These are phyloP conservation scores for Corvus moneduloides DNA, from an alignment of 2,113 vertebrate genomes.

Conservation along the genomic window DNA sequence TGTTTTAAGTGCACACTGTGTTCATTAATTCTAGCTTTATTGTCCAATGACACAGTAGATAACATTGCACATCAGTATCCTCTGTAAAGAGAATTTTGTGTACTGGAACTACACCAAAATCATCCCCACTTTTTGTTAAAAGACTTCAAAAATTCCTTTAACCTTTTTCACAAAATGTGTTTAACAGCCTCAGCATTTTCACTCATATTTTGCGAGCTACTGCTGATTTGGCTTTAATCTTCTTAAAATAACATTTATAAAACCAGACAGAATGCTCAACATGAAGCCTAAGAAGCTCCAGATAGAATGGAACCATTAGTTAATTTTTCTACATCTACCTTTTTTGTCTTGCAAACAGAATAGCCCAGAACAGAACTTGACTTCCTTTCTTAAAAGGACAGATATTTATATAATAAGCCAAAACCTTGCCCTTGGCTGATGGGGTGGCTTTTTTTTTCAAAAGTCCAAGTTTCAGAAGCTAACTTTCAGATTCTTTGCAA, in stretches of 20 bases:
- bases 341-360: background rate
- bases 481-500: background rate
- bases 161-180: background rate
- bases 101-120: background rate
- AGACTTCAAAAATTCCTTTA: background rate
- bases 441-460: rapidly evolving
- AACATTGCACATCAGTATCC: background rate
- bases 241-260: background rate
- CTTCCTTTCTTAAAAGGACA: background rate
- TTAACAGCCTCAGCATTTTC: background rate
- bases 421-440: background rate
- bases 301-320: background rate
- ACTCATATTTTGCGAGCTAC: background rate
- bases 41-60: background rate
- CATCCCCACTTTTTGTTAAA: background rate
- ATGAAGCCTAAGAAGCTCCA: background rate
- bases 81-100: background rate
- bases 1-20: background rate
- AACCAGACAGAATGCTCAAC: background rate
- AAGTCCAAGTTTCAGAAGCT: background rate
- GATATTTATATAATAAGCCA: background rate
- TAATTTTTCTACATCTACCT: background rate
- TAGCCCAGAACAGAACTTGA: background rate
- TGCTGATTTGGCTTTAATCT: background rate
- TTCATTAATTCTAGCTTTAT: background rate